Evolutionary conservation across 2,888 invertebrate species (phyloP).

Genomic region (Balanococcus diminutus): DNA sequence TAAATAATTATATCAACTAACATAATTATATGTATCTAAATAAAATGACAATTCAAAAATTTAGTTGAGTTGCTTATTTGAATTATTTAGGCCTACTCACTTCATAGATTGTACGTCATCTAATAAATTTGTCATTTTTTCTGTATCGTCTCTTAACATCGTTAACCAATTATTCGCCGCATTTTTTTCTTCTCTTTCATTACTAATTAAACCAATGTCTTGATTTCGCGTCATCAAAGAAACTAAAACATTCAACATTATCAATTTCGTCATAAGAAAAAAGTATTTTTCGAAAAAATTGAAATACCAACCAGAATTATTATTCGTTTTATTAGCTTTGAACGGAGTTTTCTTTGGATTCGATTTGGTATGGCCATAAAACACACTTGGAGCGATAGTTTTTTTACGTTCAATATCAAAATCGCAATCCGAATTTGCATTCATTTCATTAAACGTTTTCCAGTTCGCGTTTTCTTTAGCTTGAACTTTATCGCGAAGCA

Average conservation of each 20-base stretch:
- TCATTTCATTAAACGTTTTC: background rate
- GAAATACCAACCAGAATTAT: background rate
- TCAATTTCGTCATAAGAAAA: background rate
- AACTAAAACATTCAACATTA: background rate
- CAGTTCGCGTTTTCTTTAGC: background rate
- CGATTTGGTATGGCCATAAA: background rate
- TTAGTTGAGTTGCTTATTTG: too few species aligned
- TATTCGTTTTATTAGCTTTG: background rate
- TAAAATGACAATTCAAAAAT: background rate
- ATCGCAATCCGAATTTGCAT: background rate
- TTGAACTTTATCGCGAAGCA: background rate
- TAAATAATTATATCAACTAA: background rate
- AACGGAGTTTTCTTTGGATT: background rate
- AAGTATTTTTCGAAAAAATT: background rate
- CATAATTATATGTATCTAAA: background rate
- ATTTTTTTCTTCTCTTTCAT: background rate
- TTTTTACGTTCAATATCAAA: background rate
- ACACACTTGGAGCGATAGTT: background rate
- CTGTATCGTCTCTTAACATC: background rate
- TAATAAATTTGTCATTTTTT: background rate
- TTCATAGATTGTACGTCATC: background rate
- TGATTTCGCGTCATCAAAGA: background rate
- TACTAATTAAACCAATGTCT: background rate
- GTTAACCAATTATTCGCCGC: background rate
- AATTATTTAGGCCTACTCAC: background rate